Evolutionary conservation across 2,888 invertebrate species (phyloP).

Genomic region (Invenusta paracnida): DNA sequence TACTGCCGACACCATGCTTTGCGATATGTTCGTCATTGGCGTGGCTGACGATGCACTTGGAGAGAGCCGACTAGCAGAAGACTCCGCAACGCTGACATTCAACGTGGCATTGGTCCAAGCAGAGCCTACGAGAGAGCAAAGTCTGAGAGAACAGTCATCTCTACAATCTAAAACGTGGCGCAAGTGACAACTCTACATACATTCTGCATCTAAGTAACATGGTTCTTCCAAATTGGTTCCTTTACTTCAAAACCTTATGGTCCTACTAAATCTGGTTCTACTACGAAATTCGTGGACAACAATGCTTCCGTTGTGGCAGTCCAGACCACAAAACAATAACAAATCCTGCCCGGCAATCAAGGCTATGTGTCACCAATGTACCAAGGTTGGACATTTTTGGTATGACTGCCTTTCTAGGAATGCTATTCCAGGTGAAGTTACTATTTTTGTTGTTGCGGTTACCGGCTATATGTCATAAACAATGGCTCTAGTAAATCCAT

Average conservation of each 20-base stretch:
- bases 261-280: background rate
- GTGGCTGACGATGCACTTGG: background rate
- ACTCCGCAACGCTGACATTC: background rate
- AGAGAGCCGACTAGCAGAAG: background rate
- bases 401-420: conserved; percentile 29
- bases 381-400: too few relatives aligned
- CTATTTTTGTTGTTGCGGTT: background rate
- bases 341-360: background rate
- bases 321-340: background rate
- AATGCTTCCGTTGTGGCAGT: background rate
- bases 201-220: background rate
- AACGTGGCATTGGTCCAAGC: background rate
- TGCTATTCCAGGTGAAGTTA: conserved; percentile 8
- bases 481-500: background rate
- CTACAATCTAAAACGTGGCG: background rate
- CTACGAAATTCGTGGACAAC: background rate
- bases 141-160: background rate
- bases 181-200: background rate
- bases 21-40: background rate
- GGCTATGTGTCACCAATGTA: too few relatives aligned
- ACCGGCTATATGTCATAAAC: background rate
- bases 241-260: too few relatives aligned
- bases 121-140: background rate
- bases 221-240: background rate
- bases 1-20: background rate